Evolutionary conservation across 2,888 invertebrate genomes (phyloP).

Genomic region (Petrolisthes manimaculis): DNA sequence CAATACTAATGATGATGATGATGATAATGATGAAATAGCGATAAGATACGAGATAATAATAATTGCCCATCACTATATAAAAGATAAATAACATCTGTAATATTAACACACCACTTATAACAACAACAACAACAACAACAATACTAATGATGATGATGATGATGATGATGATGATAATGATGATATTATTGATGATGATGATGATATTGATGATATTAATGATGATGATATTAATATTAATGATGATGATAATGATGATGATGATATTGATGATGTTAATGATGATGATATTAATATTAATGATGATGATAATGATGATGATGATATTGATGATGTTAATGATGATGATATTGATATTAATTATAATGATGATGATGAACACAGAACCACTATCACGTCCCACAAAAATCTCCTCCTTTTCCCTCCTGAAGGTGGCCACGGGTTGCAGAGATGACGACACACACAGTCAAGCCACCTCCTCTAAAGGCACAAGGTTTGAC

Average conservation of each 20-base stretch:
- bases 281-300: neutral
- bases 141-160: no score
- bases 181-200: neutral
- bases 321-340: constrained; percentile 4
- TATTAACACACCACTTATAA: no score
- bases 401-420: neutral
- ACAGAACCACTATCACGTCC: neutral
- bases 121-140: no score
- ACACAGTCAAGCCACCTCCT: no score
- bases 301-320: neutral
- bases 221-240: neutral
- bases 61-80: no score
- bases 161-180: neutral
- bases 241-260: neutral
- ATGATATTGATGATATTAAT: neutral
- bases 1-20: neutral
- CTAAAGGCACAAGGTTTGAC: no score
- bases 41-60: no score
- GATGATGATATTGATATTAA: constrained; percentile 10
- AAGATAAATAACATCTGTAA: no score
- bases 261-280: neutral
- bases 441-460: no score
- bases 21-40: neutral
- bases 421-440: no score
- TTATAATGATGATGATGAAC: neutral